Evolutionary conservation across 2,113 vertebrate species (phyloP), one percentile per base, ranked within the genome.

Genomic region (Calypte anna): DNA sequence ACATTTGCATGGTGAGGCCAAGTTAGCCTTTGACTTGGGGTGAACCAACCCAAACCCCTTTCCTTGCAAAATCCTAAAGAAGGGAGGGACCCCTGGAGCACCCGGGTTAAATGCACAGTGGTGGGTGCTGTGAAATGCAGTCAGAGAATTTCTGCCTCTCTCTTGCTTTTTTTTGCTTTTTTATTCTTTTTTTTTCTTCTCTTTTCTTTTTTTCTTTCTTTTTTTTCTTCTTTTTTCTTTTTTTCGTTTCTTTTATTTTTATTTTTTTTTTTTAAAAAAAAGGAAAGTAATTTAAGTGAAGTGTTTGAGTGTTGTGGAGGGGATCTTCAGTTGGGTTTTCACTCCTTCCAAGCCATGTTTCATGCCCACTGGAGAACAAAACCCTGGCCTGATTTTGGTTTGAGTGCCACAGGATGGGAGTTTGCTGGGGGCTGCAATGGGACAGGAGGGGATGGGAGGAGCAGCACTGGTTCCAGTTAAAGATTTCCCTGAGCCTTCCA

Each of bases 331-430:
- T 30, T 57, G 4, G 6, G 7, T 2, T 73, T 74, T n/a, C 40
- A 40, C 8, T 22, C 7, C 4, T 68, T 87, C 75, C 54, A 21
- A 88, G 94, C 86, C 28, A 2, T 44, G 80, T 48, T 87, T 72
- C 85, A 38, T 78, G 87, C 87, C 96, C 84, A 27, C 67, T 70
- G 95, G 76, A 95, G 90, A 86, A 58, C 33, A 55, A 82, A 96
- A 86, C 78, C 81, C 84, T 86, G 95, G 70, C 70, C 88, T 89
- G 3, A 25, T 88, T 70, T 43, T 22, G 15, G 14, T 64, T 53
- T 14, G 30, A 13, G 61, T 21, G 51, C 40, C 43, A 6, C 5
- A 48, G 28, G 9, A 16, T 7, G 46, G 27, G 57, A 43, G 23
- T 36, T 50, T 24, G 50, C 50, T 50, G 50, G 50, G 50, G 23